Conservation (phyloP, 2,888 invertebrate species). For the Tolmerus cingulatus region DNA sequence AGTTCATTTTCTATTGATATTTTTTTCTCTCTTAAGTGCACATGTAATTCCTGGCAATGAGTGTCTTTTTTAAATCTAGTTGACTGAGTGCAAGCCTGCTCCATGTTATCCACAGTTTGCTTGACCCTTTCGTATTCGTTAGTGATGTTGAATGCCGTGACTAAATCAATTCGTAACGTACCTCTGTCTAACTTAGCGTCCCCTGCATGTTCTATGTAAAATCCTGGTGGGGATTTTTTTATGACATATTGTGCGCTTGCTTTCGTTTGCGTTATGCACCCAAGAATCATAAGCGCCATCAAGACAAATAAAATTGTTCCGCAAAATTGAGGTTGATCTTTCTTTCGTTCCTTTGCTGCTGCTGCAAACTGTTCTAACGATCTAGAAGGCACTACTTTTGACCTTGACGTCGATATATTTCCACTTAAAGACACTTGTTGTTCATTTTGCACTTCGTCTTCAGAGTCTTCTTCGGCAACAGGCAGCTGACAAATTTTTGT, state of each 20-base stretch:
- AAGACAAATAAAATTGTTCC: background rate
- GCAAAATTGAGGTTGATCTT: background rate
- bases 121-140: background rate
- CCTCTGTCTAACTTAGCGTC: background rate
- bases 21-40: background rate
- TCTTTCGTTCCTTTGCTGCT: background rate
- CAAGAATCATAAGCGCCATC: background rate
- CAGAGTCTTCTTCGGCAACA: background rate
- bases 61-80: background rate
- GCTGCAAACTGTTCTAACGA: background rate
- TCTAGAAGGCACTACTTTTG: background rate
- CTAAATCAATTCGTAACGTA: background rate
- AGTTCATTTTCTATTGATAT: background rate
- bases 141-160: background rate
- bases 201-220: background rate
- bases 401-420: background rate
- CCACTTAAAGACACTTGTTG: background rate
- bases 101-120: background rate
- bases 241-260: background rate
- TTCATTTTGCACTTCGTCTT: background rate
- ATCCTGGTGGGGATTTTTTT: background rate
- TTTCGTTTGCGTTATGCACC: background rate
- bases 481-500: background rate
- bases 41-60: background rate
- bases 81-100: background rate